Base-by-base conservation (phyloP, 2,113 vertebrate genomes). In the Tyto alba region DNA sequence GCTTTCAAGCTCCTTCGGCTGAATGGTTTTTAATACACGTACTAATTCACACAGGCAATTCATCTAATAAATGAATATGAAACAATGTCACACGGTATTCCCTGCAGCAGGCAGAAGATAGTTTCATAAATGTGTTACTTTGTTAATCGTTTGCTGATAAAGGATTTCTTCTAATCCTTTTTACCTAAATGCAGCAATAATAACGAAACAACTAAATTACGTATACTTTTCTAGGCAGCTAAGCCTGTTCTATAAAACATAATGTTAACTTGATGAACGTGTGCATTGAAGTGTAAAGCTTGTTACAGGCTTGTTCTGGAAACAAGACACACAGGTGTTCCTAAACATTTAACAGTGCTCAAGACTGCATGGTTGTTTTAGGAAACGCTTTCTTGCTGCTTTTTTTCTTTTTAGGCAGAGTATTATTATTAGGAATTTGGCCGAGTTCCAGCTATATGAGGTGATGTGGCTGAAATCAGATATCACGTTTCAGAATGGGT, bases 1-100 rank as follows among this genome's bases (percentile, higher is more conserved):
- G 79, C 69, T 96, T 87, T 84, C 88, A 89, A 94, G 60, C 48
- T 93, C 56, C 64, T 92, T 64, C 60, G 55, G 52, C 85, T 75
- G 73, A 72, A 77, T 53, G 56, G 75, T 89, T 95, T 96, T 90
- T 75, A 90, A 85, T 87, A 87, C 45, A 43, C 74, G 64, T 5
- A 47, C 45, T 92, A 32, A 88, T 94, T 94, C 64, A 63, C 34
- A 56, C 34, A 91, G 22, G 47, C 55, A 81, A 64, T 71, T 90
- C 8, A 21, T 72, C 38, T n/a, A 75, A 56, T 59, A 90, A 84
- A 60, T 47, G 17, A 57, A 48, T 82, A 73, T 81, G 77, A 74
- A 88, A 45, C 16, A 68, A 40, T 10, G 20, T 53, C 29, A 27
- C 19, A 25, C 67, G 40, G 20, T 43, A 83, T 85, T 88, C 47